These are phyloP conservation scores for Mylabris sibirica DNA, from an alignment of 2,888 invertebrate genomes.

Conservation along the genomic window DNA sequence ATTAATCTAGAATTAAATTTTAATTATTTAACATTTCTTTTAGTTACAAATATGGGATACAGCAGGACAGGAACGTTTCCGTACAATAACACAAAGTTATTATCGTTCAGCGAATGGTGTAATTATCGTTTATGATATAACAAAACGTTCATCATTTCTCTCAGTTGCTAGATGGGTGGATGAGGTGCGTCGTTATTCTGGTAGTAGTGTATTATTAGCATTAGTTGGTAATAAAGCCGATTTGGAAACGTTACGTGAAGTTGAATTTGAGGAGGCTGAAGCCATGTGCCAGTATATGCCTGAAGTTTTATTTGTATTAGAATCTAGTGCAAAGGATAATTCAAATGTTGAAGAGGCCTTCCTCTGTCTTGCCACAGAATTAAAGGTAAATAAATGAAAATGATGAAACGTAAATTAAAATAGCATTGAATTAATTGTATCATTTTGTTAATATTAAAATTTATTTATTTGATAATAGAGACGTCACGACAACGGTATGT, in stretches of 20 bases:
- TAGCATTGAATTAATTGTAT: not conserved
- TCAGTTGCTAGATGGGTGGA: slow-evolving; percentile 95
- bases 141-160: slow-evolving; percentile 89
- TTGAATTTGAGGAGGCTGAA: slow-evolving; percentile 86
- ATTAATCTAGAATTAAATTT: not conserved
- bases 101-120: slow-evolving; percentile 97
- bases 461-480: slow-evolving; percentile 67
- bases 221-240: slow-evolving; percentile 95
- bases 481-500: slow-evolving; percentile 75
- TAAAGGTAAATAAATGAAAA: slow-evolving; percentile 70
- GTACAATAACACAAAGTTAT: slow-evolving; percentile 96
- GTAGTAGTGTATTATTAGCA: slow-evolving; percentile 88
- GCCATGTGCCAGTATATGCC: slow-evolving; percentile 86
- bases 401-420: not conserved
- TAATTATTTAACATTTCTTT: slow-evolving; percentile 40
- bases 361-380: slow-evolving; percentile 82
- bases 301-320: slow-evolving; percentile 85
- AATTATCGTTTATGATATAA: slow-evolving; percentile 96
- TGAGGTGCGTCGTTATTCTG: slow-evolving; percentile 93
- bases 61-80: slow-evolving; percentile 94
- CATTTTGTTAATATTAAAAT: not conserved
- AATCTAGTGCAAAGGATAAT: slow-evolving; percentile 91
- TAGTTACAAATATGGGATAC: slow-evolving; percentile 97
- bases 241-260: slow-evolving; percentile 80
- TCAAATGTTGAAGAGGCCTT: slow-evolving; percentile 91